A percentile compares a stretch with the other conserved stretches of the same genome.
Evolutionary conservation across 2,888 invertebrate genomes (phyloP).

Genomic region (Hylaea fasciaria): DNA sequence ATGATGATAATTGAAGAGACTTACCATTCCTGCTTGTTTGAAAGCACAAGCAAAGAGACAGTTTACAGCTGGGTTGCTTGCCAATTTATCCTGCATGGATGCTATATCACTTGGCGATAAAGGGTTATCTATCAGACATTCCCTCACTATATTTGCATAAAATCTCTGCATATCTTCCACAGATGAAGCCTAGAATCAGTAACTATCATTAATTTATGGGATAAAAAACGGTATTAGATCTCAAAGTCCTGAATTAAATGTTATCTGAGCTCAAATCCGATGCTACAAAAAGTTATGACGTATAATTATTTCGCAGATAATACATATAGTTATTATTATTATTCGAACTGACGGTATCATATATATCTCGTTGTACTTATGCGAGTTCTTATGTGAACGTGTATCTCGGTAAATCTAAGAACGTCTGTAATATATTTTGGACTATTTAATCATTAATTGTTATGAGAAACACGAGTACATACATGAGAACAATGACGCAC

Average conservation of each 20-base stretch:
- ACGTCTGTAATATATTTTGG: too few species aligned
- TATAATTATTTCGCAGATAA: background rate
- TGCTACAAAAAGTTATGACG: background rate
- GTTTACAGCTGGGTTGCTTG: constrained; percentile 61
- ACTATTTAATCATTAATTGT: too few species aligned
- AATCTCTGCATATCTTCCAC: constrained; percentile 58
- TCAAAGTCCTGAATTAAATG: background rate
- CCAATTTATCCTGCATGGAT: constrained; percentile 52
- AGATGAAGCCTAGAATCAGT: constrained; percentile 30
- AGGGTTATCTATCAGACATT: constrained; percentile 55
- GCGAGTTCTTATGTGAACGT: too few species aligned
- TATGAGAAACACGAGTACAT: too few species aligned
- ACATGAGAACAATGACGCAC: too few species aligned
- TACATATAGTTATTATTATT: background rate
- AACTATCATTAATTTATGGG: background rate
- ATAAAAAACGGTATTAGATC: background rate
- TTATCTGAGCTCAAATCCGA: background rate
- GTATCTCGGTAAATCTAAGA: too few species aligned
- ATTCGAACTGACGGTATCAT: too few species aligned
- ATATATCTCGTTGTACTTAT: too few species aligned
- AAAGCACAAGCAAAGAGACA: constrained; percentile 80
- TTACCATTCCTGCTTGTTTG: constrained; percentile 77
- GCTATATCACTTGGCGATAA: constrained; percentile 55
- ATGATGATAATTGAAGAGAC: background rate
- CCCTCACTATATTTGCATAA: constrained; percentile 54